phyloP scores from a whole-genome alignment of 2,888 invertebrate species.

The Pollenia amentaria region DNA sequence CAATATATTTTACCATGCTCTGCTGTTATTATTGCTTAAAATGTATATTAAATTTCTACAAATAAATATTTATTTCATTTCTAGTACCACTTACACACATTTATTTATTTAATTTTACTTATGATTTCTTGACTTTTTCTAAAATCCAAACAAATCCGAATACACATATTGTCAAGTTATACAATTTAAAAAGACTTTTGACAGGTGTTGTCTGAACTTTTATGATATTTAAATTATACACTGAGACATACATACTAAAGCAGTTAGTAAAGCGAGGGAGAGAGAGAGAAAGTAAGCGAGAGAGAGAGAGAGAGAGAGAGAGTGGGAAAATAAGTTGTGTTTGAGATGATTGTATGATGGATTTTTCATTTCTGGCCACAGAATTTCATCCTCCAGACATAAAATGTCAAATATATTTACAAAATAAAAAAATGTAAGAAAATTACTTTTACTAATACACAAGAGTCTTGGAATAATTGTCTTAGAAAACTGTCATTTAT shows the following conservation, averaged over 20 bases:
- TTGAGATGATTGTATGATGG: neutral
- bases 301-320: too few relatives aligned
- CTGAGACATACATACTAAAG: neutral
- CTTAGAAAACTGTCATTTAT: neutral
- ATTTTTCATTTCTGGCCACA: constrained; percentile 25
- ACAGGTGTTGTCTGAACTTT: constrained; percentile 54
- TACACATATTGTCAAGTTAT: constrained; percentile 1
- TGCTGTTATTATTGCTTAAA: too few relatives aligned
- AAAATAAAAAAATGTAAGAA: neutral
- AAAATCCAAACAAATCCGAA: neutral
- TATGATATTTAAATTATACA: constrained; percentile 54
- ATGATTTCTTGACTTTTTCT: neutral
- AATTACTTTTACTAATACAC: neutral
- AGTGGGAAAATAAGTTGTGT: too few relatives aligned
- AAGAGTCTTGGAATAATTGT: neutral
- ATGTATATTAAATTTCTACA: too few relatives aligned
- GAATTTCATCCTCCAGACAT: constrained; percentile 2
- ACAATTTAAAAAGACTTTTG: constrained; percentile 30
- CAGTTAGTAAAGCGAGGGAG: too few relatives aligned
- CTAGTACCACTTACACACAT: too few relatives aligned
- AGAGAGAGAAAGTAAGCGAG: too few relatives aligned
- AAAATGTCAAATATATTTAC: constrained; percentile 36
- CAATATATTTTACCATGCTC: too few relatives aligned
- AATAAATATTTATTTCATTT: too few relatives aligned
- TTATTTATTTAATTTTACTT: too few relatives aligned